Evolutionary conservation across 2,888 invertebrate genomes (phyloP).

Genomic region (Melanchra persicariae): DNA sequence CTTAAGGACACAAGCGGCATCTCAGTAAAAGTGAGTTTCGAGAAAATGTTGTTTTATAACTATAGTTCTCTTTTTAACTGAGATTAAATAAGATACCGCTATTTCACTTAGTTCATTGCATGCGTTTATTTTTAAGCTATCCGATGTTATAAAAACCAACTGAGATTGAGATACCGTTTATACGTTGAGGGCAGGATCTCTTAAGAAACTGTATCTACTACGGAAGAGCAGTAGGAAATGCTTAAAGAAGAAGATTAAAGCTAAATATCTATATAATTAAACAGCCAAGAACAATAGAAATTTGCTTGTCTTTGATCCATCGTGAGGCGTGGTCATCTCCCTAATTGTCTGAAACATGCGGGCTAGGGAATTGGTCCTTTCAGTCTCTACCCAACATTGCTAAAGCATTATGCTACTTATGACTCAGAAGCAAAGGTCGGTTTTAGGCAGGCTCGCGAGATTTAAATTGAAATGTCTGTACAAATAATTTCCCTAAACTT

Average conservation of each 20-base stretch:
- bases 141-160: no score
- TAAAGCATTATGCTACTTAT: conserved; percentile 18
- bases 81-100: no score
- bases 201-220: no score
- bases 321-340: conserved; percentile 60
- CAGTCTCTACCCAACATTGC: background rate
- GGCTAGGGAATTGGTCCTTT: conserved; percentile 63
- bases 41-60: no score
- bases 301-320: conserved; percentile 32
- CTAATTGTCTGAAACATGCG: conserved; percentile 74
- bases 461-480: conserved; percentile 52
- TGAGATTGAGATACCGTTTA: no score
- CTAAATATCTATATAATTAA: conserved; percentile 49
- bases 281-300: conserved; percentile 35
- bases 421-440: background rate
- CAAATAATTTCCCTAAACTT: conserved; percentile 56
- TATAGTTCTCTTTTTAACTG: no score
- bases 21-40: no score
- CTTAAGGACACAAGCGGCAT: no score
- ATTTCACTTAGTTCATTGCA: no score
- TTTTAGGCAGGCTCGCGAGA: conserved; percentile 1
- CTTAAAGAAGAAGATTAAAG: conserved; percentile 11
- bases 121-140: no score
- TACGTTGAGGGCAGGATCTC: no score
- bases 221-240: background rate